phyloP scores from a whole-genome alignment of 2,113 vertebrate species.

The Psittacara wagleri region DNA sequence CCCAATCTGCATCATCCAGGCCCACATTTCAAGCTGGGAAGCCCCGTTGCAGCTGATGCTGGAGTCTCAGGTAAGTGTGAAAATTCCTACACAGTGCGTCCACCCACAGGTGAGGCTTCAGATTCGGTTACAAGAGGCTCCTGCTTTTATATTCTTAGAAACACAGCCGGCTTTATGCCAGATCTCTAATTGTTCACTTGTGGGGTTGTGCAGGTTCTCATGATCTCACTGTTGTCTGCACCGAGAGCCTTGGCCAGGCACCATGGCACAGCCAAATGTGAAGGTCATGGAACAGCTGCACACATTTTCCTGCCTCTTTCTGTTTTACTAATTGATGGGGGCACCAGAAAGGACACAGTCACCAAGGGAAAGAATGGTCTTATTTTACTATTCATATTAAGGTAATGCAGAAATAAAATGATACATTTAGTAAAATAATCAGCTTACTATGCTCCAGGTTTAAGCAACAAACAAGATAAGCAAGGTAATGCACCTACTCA shows the following conservation, averaged over 20 bases:
- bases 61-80: neutral
- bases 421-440: neutral
- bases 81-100: neutral
- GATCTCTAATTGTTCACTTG: neutral
- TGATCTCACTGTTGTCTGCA: neutral
- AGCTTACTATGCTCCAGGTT: neutral
- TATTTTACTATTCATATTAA: neutral
- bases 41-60: neutral
- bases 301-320: neutral
- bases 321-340: neutral
- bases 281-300: neutral
- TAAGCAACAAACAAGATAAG: neutral
- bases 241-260: rapidly evolving
- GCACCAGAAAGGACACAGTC: neutral
- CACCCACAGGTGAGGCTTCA: neutral
- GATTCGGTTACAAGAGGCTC: neutral
- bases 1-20: neutral
- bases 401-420: neutral
- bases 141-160: neutral
- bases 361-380: neutral
- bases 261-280: neutral
- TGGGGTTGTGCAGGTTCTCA: neutral
- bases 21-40: neutral
- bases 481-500: neutral
- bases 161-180: neutral